Percentiles rank a stretch among this genome's conserved stretches.
Conservation (phyloP, 2,113 vertebrate species). For the Poeciliopsis occidentalis region DNA sequence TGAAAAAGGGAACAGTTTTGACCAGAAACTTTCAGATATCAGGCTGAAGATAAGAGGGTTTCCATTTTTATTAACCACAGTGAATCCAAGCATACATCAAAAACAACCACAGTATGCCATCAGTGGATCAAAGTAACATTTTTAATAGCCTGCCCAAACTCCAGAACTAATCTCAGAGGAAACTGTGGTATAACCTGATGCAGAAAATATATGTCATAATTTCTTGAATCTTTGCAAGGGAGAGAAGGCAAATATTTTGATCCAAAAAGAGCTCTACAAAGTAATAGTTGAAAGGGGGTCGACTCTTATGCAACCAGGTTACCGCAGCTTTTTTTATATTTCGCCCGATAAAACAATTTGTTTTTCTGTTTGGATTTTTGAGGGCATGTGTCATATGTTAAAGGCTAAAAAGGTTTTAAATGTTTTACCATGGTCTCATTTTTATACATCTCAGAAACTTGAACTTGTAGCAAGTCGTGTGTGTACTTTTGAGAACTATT, state of each 20-base stretch:
- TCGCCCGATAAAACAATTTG: not conserved
- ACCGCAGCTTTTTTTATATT: not conserved
- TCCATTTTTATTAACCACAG: not conserved
- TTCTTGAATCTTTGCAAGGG: too few relatives aligned
- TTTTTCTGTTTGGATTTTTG: not conserved
- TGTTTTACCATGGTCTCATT: not conserved
- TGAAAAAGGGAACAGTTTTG: not conserved
- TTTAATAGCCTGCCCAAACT: not conserved
- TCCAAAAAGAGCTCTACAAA: not conserved
- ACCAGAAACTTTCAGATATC: not conserved
- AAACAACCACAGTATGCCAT: not conserved
- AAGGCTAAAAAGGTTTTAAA: not conserved
- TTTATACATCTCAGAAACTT: not conserved
- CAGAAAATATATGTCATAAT: not conserved
- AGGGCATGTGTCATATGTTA: not conserved
- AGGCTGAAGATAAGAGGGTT: not conserved
- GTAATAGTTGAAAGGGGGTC: not conserved
- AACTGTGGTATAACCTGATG: not conserved
- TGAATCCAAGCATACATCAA: not conserved
- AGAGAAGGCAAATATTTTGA: not conserved
- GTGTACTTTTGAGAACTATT: not conserved
- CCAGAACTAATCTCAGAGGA: not conserved
- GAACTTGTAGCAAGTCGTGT: not conserved
- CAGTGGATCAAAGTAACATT: not conserved
- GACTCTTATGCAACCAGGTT: not conserved